Percentiles rank a stretch among this genome's conserved stretches.
Conservation (phyloP, 2,113 vertebrate species). For the Apteryx owenii region DNA sequence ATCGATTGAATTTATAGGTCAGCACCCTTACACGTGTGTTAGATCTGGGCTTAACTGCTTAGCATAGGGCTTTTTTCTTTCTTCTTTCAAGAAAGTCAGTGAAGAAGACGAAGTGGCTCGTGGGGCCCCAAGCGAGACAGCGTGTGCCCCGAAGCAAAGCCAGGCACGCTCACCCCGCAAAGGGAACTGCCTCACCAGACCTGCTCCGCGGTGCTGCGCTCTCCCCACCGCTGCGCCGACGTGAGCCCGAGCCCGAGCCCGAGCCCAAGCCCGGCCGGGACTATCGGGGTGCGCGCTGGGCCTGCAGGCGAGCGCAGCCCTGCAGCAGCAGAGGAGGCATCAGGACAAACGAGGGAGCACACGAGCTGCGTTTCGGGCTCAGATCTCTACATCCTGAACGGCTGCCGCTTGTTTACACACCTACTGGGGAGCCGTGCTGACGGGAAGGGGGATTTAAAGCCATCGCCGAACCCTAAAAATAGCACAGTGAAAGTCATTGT, state of each 20-base stretch:
- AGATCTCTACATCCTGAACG: neutral
- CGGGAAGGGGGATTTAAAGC: slow-evolving; percentile 14
- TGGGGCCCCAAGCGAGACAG: neutral
- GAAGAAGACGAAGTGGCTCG: neutral
- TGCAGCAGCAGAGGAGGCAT: neutral
- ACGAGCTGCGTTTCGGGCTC: neutral
- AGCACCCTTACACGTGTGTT: neutral
- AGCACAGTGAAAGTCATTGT: slow-evolving; percentile 31
- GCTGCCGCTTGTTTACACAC: slow-evolving; percentile 7
- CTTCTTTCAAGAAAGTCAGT: neutral
- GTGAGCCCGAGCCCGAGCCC: too few relatives aligned
- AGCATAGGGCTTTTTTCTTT: fast-evolving
- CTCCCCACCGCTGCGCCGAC: neutral
- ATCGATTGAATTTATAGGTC: neutral
- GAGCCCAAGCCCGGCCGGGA: too few relatives aligned
- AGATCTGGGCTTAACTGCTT: neutral
- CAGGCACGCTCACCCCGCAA: too few relatives aligned
- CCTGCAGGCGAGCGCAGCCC: neutral
- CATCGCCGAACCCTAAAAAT: slow-evolving; percentile 23
- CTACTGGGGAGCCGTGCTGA: neutral
- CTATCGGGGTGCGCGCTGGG: neutral
- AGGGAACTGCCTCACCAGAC: neutral
- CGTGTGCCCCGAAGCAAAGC: neutral
- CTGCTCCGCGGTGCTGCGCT: neutral
- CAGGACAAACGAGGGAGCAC: slow-evolving; percentile 33